Percentiles rank a stretch among this genome's conserved stretches.
Evolutionary conservation across 2,113 vertebrate species (phyloP).

Genomic region (Ageneiosus marmoratus): DNA sequence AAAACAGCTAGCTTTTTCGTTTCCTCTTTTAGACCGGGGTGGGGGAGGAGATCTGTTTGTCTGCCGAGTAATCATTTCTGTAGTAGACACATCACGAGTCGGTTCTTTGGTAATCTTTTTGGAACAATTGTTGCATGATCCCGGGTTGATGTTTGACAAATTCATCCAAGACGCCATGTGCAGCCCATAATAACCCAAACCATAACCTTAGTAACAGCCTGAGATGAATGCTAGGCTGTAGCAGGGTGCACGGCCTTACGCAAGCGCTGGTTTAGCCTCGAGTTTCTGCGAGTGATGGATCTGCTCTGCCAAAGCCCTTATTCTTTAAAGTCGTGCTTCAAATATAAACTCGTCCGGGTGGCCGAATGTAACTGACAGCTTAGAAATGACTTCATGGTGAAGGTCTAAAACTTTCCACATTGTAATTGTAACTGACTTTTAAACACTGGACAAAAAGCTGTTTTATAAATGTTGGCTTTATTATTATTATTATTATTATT

Average conservation of each 20-base stretch:
- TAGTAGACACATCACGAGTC: background rate
- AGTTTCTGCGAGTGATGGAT: background rate
- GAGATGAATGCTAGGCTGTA: background rate
- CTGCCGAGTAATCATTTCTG: background rate
- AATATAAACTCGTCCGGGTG: constrained; percentile 17
- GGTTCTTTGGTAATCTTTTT: background rate
- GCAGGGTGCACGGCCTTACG: background rate
- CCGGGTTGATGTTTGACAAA: no score
- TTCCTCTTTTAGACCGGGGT: background rate
- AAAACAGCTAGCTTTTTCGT: background rate
- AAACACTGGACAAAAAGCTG: background rate
- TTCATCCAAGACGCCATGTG: background rate
- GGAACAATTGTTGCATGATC: no score
- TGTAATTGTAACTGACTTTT: background rate
- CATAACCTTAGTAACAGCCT: background rate
- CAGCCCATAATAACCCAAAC: background rate
- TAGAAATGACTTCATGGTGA: constrained; percentile 22
- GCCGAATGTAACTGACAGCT: background rate
- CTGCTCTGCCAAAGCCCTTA: background rate
- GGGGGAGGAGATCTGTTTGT: background rate
- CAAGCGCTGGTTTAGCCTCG: background rate
- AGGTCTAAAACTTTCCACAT: constrained; percentile 9
- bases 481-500: no score
- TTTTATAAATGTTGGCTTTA: constrained; percentile 4
- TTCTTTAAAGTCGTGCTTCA: constrained; percentile 6